These are phyloP conservation scores for Xenopus borealis DNA, from an alignment of 2,113 vertebrate species.

Conservation along the genomic window DNA sequence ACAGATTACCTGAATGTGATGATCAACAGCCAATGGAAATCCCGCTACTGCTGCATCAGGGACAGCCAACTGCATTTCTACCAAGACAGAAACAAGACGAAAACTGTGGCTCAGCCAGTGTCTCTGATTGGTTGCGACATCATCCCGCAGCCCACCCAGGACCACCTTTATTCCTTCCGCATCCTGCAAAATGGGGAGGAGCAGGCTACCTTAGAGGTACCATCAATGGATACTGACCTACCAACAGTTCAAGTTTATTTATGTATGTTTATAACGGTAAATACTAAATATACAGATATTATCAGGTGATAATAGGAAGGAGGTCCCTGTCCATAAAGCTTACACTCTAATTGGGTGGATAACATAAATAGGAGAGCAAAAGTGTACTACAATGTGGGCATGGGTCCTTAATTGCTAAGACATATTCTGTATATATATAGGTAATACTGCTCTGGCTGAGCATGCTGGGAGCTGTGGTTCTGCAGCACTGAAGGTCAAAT, in stretches of 20 bases:
- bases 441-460: no score
- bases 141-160: slow-evolving; percentile 81
- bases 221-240: background rate
- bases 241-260: no score
- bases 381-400: no score
- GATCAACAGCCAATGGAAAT: slow-evolving; percentile 91
- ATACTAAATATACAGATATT: no score
- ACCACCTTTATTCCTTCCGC: slow-evolving; percentile 92
- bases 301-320: no score
- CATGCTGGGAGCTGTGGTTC: no score
- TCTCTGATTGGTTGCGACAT: slow-evolving; percentile 82
- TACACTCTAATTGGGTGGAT: no score
- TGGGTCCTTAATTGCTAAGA: no score
- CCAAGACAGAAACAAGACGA: slow-evolving; percentile 87
- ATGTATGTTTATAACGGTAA: no score
- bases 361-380: no score
- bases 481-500: background rate
- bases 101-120: slow-evolving; percentile 83
- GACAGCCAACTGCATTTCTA: slow-evolving; percentile 90
- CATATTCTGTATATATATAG: no score
- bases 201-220: slow-evolving; percentile 77
- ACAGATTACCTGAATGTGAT: slow-evolving; percentile 91
- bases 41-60: slow-evolving; percentile 88
- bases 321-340: no score
- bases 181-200: slow-evolving; percentile 84